Evolutionary conservation across 2,797 vertebrate genomes (phyloP).

Genomic region (Enteromius unitaeniatus): DNA sequence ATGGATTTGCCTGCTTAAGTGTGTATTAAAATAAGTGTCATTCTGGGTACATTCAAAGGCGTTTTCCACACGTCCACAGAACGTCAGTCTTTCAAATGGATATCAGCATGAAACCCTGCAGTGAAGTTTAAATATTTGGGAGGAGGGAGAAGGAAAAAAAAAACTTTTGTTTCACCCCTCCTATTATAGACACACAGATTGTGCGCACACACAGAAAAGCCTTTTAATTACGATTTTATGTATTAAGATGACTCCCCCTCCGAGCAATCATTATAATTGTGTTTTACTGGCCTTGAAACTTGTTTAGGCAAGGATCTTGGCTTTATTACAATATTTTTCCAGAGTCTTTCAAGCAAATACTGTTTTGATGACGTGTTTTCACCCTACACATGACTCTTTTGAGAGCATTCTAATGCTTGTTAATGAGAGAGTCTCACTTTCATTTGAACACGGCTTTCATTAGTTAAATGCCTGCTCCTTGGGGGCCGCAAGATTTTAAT

Average conservation of each 20-base stretch:
- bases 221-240: slow-evolving; percentile 59
- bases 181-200: not conserved
- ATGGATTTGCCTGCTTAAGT: slow-evolving; percentile 29
- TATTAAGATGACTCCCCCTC: slow-evolving; percentile 47
- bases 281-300: slow-evolving; percentile 65
- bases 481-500: slow-evolving; percentile 68
- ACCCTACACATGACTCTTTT: slow-evolving; percentile 63
- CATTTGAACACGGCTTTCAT: slow-evolving; percentile 66
- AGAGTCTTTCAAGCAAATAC: slow-evolving; percentile 57
- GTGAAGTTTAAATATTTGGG: slow-evolving; percentile 13
- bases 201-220: slow-evolving; percentile 16
- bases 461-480: slow-evolving; percentile 70
- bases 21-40: slow-evolving; percentile 35
- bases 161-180: slow-evolving; percentile 10
- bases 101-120: slow-evolving; percentile 17
- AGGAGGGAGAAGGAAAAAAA: not conserved
- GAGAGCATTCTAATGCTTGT: slow-evolving; percentile 64
- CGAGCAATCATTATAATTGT: slow-evolving; percentile 59
- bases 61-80: slow-evolving; percentile 11
- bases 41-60: slow-evolving; percentile 39
- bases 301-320: slow-evolving; percentile 65
- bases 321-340: slow-evolving; percentile 62
- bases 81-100: slow-evolving; percentile 35
- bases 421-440: slow-evolving; percentile 64
- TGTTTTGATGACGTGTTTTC: slow-evolving; percentile 63